Conservation (phyloP, 2,888 invertebrate species). For the Geotrupes spiniger region DNA sequence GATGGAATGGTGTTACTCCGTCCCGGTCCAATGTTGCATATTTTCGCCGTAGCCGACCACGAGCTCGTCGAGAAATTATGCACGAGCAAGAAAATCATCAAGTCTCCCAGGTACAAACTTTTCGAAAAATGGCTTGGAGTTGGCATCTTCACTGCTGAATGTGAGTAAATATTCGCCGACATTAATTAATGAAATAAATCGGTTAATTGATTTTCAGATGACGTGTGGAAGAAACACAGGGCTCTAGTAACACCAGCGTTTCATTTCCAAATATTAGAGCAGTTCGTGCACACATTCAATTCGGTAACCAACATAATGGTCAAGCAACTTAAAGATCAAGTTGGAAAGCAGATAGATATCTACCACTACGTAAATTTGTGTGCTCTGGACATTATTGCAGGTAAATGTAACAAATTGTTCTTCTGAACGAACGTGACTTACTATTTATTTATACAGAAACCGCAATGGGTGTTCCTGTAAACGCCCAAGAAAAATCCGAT, state of each 20-base stretch:
- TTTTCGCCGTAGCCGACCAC: slow-evolving; percentile 25
- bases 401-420: slow-evolving; percentile 47
- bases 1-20: slow-evolving; percentile 22
- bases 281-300: slow-evolving; percentile 68
- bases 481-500: slow-evolving; percentile 67
- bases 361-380: slow-evolving; percentile 59
- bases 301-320: slow-evolving; percentile 58
- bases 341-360: slow-evolving; percentile 54
- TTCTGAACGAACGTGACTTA: too few relatives aligned
- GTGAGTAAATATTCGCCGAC: slow-evolving; percentile 28
- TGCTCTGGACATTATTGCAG: slow-evolving; percentile 60
- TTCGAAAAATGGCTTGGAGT: slow-evolving; percentile 38
- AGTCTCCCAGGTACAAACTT: slow-evolving; percentile 34
- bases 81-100: slow-evolving; percentile 33
- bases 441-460: slow-evolving; percentile 46
- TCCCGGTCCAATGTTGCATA: slow-evolving; percentile 20
- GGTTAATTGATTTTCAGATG: slow-evolving; percentile 39
- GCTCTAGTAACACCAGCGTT: slow-evolving; percentile 72
- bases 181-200: too few relatives aligned
- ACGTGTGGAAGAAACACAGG: slow-evolving; percentile 62
- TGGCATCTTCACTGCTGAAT: slow-evolving; percentile 36
- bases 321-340: slow-evolving; percentile 49
- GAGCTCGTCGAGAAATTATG: slow-evolving; percentile 30
- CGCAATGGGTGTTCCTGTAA: slow-evolving; percentile 75
- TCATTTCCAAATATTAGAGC: slow-evolving; percentile 70